Base-by-base conservation (phyloP, 2,888 invertebrate species). In the Leucoptera coffeella region DNA sequence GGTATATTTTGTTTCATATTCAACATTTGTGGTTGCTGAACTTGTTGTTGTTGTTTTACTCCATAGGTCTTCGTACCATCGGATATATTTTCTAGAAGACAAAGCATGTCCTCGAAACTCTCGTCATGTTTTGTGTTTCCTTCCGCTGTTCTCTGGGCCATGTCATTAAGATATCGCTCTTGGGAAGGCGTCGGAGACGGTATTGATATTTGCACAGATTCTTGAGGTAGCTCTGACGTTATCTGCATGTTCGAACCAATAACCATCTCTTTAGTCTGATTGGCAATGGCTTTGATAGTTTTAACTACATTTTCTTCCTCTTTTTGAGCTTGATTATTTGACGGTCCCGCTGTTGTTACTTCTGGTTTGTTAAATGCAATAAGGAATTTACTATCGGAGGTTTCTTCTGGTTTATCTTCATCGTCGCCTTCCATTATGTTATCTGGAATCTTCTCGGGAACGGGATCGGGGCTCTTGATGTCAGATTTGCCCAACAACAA, bases 61-160 rank as follows among this genome's bases (percentile, higher is more conserved):
- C 42, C 47, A 36, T 50, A 64, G 2, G 46, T 36, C 39, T 67
- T 67, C 2, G 47, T 37, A 20, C 65, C 65, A 29, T 62, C 61
- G 3, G 69, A 59, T 23, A 81, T 81, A 34, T 80, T 80, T 37
- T 82, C 80, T 22, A 82, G 59, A 71, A 82, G 80, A 42, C 80
- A 78, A 9, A 82, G 50, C 54, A 82, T 80, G 39, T 82, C 82
- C 38, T 82, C 81, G 25, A 81, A 77, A 0, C 76, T 74, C 40
- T 82, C 81, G 10, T 77, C 77, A 27, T 74, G 75, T 36, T 74
- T 73, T 2, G 58, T 50, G 35, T 61, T 73, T n/a, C 67, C 69
- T 39, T 73, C 75, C 5, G 72, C 55, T 9, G 17, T 25, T 19
- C 25, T 25, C 7, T 25, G 25, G 4, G 25, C 25, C 12, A 78